Evolutionary conservation across 2,113 vertebrate genomes (phyloP).

Genomic region (Alouatta palliata): DNA sequence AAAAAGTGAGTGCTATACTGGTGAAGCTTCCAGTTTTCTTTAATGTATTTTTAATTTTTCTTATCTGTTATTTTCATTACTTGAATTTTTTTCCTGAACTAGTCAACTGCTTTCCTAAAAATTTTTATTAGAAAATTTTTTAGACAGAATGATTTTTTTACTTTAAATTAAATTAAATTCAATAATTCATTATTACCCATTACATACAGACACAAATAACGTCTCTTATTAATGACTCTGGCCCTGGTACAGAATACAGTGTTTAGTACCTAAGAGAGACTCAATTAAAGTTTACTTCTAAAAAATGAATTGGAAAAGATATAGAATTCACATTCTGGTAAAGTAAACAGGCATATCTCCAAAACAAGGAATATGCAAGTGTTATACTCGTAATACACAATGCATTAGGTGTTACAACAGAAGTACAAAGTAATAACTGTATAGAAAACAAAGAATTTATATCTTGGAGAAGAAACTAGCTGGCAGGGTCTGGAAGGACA

Average conservation of each 20-base stretch:
- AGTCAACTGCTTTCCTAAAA: not conserved
- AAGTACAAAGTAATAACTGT: not conserved
- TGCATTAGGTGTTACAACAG: not conserved
- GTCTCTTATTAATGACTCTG: slow-evolving; percentile 4
- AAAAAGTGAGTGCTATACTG: not conserved
- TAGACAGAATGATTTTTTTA: not conserved
- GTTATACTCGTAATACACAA: not conserved
- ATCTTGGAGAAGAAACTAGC: not conserved
- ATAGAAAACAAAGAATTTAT: not conserved
- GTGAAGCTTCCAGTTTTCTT: slow-evolving; percentile 31
- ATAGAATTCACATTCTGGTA: not conserved
- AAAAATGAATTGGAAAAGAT: not conserved
- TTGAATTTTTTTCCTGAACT: not conserved
- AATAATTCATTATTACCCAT: not conserved
- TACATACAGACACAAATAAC: not conserved
- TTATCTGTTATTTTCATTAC: slow-evolving; percentile 18
- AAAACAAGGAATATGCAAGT: not conserved
- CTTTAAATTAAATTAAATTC: slow-evolving; percentile 31
- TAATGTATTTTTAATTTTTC: slow-evolving; percentile 26
- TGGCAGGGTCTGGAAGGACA: not conserved
- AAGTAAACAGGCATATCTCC: slow-evolving; percentile 10
- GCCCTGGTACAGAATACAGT: not conserved
- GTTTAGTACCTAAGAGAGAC: not conserved
- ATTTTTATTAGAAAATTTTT: not conserved
- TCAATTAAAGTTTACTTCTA: not conserved